Base-by-base conservation (phyloP, 1,140 invertebrate genomes). In the Oncopodura yosiiana region DNA sequence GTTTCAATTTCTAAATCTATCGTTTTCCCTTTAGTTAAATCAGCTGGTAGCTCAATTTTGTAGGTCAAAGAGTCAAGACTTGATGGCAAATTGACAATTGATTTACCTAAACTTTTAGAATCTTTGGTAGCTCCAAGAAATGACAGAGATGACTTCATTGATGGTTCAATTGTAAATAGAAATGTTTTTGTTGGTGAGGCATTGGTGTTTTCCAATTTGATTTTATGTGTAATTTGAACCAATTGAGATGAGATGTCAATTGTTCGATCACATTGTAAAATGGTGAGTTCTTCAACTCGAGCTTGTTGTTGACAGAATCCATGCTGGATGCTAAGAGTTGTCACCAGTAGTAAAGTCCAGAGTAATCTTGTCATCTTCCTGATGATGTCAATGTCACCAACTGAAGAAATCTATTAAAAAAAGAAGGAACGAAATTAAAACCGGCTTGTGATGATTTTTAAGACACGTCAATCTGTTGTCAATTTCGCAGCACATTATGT, bases 171-270 rank as follows among this genome's bases (percentile, higher is more conserved):
- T n/a, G 81, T 72, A 63, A 87, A 79, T 3, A 86, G 67, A 65
- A 92, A 84, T 60, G 72, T 79, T 32, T 74, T 79, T 5, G 84
- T 77, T 30, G 79, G 68, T 49, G 78, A 76, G 67, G 83, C 82
- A 42, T 83, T 81, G 57, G 73, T 77, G 69, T 94, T 93, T 73
- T 93, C 84, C 51, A 93, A 68, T 48, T 82, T 84, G 58, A 94
- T 74, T 69, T 84, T 84, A 3, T 79, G 75, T 12, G 75, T 76
- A 23, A 90, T 81, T 73, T 91, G 93, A 1, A 88, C 86, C 30
- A 95, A 72, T 73, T 95, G 92, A 12, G 86, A 82, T 3, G 85
- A 78, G 45, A 94, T 72, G 73, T 97, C 90, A 51, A 96, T 80
- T 27, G 79, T 79, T 66, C 89, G 76, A 43, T 93, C 88, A 12